phyloP scores from a whole-genome alignment of 2,888 invertebrate species.

The Caenorhabditis uteleia region DNA sequence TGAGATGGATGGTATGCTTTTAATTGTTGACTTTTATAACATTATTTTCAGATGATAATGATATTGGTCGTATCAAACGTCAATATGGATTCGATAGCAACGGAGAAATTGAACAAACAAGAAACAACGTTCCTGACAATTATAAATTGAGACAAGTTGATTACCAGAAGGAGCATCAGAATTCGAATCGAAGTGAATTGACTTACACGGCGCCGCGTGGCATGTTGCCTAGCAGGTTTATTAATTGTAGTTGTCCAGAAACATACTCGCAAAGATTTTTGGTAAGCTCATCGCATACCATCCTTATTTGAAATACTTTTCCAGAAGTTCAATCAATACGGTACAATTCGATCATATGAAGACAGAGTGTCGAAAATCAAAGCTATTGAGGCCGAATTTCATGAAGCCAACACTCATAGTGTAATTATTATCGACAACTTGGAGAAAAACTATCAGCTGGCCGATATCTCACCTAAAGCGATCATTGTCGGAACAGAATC shows the following conservation, averaged over 20 bases:
- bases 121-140: too few species aligned
- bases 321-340: slow-evolving; percentile 88
- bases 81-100: slow-evolving; percentile 35
- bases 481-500: slow-evolving; percentile 72
- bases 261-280: too few species aligned
- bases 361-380: slow-evolving; percentile 77
- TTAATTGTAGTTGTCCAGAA: too few species aligned
- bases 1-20: too few species aligned
- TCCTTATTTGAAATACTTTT: slow-evolving; percentile 71
- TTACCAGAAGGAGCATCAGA: too few species aligned
- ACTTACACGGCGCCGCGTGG: too few species aligned
- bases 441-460: slow-evolving; percentile 82
- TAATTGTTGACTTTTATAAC: too few species aligned
- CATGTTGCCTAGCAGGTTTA: too few species aligned
- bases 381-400: slow-evolving; percentile 90
- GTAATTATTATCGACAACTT: slow-evolving; percentile 87
- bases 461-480: slow-evolving; percentile 82
- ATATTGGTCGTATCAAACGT: slow-evolving; percentile 50
- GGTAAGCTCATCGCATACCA: background rate
- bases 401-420: slow-evolving; percentile 87
- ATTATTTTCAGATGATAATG: too few species aligned
- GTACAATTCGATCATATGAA: slow-evolving; percentile 84
- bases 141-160: too few species aligned
- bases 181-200: too few species aligned
- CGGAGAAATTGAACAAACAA: too few species aligned